Conservation (phyloP, 2,797 vertebrate genomes). For the Trachops cirrhosus region DNA sequence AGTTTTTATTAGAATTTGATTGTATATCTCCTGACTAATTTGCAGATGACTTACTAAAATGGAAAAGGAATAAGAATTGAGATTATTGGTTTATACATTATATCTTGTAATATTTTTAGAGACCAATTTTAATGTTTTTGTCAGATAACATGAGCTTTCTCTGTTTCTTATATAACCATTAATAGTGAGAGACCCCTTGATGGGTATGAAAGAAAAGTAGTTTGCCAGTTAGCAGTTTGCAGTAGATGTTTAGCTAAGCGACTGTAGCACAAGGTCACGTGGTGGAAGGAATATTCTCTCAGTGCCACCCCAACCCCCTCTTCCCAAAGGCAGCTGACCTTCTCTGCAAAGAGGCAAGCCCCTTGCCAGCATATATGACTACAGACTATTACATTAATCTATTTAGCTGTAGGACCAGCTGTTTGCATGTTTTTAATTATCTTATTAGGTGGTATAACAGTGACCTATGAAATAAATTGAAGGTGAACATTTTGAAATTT, state of each 20-base stretch:
- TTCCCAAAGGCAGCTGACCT: constrained; percentile 88
- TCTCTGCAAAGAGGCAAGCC: constrained; percentile 86
- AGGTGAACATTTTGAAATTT: constrained; percentile 86
- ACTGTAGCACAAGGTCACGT: constrained; percentile 66
- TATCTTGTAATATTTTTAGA: constrained; percentile 6
- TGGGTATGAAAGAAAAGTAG: background rate
- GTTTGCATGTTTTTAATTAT: constrained; percentile 90
- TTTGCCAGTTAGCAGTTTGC: constrained; percentile 34
- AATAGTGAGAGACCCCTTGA: constrained; percentile 32
- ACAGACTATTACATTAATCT: constrained; percentile 89
- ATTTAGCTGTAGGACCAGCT: constrained; percentile 88
- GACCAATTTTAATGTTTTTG: background rate
- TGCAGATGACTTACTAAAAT: constrained; percentile 36
- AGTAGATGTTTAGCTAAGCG: constrained; percentile 40
- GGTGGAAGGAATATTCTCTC: constrained; percentile 71
- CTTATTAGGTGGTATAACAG: constrained; percentile 87
- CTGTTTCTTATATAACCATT: constrained; percentile 22
- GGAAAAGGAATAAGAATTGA: background rate
- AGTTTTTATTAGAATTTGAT: constrained; percentile 40
- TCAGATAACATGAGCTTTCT: background rate
- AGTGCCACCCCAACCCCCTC: constrained; percentile 47
- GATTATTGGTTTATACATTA: background rate
- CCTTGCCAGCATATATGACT: constrained; percentile 88
- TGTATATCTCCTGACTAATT: background rate
- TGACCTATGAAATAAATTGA: constrained; percentile 90